Conservation (phyloP, 2,797 vertebrate species). For the Basileuterus tristriatus region DNA sequence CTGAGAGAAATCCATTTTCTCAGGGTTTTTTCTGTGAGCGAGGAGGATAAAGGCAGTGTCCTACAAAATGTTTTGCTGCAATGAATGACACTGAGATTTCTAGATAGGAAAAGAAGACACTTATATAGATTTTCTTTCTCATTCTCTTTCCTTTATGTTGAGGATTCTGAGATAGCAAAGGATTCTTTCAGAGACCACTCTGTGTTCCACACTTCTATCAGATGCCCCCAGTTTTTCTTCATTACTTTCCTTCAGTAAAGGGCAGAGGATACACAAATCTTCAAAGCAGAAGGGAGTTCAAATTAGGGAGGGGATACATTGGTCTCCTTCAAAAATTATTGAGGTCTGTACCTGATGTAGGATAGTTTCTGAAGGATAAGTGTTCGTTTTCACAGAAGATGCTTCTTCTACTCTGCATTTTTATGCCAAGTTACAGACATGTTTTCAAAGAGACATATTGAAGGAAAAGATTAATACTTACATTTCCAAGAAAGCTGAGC, state of each 20-base stretch:
- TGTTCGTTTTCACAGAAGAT: background rate
- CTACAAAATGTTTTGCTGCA: background rate
- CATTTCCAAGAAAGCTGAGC: background rate
- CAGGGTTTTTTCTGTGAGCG: background rate
- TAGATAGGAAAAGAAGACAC: background rate
- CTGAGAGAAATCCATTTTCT: background rate
- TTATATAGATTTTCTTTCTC: slow-evolving; percentile 16
- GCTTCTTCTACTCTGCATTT: background rate
- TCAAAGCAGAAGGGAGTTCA: background rate
- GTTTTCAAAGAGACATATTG: background rate
- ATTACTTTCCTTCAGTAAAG: background rate
- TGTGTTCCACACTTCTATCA: background rate
- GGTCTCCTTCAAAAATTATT: background rate
- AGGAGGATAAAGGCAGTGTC: background rate
- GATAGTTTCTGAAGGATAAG: background rate
- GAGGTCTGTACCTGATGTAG: background rate
- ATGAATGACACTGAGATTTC: background rate
- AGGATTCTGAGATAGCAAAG: background rate
- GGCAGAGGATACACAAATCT: background rate
- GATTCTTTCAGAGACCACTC: background rate
- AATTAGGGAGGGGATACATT: background rate
- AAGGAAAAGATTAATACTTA: background rate
- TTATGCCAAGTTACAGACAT: background rate
- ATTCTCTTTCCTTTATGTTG: background rate
- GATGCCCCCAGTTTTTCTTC: background rate